A percentile compares a stretch with the other conserved stretches of the same genome.
These are phyloP conservation scores for Drosophila setifemur DNA, from an alignment of 1,140 invertebrate genomes.

Conservation along the genomic window DNA sequence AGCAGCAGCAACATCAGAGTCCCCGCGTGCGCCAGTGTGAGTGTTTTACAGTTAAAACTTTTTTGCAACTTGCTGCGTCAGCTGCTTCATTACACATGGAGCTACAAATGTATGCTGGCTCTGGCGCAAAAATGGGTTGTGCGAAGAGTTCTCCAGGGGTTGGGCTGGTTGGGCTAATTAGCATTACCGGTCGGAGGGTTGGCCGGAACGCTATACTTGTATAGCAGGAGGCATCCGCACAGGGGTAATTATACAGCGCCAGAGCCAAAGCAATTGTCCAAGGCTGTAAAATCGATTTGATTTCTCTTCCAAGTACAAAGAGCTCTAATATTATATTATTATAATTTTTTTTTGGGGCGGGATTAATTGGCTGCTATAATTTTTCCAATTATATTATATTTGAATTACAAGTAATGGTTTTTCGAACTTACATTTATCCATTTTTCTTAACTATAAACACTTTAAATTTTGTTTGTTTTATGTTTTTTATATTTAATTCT, in stretches of 20 bases:
- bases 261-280: too few relatives aligned
- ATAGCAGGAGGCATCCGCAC: too few relatives aligned
- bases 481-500: neutral
- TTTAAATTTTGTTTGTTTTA: neutral
- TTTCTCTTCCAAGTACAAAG: too few relatives aligned
- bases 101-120: slow-evolving; percentile 40
- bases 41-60: slow-evolving; percentile 60
- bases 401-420: too few relatives aligned
- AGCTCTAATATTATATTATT: too few relatives aligned
- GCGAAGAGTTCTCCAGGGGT: slow-evolving; percentile 2
- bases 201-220: slow-evolving; percentile 1
- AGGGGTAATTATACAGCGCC: slow-evolving; percentile 30
- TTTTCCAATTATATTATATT: too few relatives aligned
- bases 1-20: slow-evolving; percentile 25
- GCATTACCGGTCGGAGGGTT: slow-evolving; percentile 13
- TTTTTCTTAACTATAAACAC: too few relatives aligned
- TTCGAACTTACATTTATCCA: too few relatives aligned
- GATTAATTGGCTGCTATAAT: too few relatives aligned
- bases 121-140: slow-evolving; percentile 19
- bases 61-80: slow-evolving; percentile 75
- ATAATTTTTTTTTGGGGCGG: too few relatives aligned
- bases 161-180: slow-evolving; percentile 24
- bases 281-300: too few relatives aligned
- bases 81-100: slow-evolving; percentile 77
- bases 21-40: slow-evolving; percentile 3